Conservation (phyloP, 2,113 vertebrate genomes). For the Argyrosomus japonicus region DNA sequence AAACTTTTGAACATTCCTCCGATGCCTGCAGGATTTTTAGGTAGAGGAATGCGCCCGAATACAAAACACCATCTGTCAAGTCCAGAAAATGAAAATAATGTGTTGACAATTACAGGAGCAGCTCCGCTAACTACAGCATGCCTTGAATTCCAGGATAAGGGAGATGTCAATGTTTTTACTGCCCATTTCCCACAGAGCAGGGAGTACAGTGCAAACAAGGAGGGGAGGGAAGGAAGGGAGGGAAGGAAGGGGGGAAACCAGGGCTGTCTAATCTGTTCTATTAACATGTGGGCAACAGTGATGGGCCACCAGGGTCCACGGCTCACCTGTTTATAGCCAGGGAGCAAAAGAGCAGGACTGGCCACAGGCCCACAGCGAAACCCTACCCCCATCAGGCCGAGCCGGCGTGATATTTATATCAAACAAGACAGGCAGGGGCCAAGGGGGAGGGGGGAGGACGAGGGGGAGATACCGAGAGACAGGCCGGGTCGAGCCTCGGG, state of each 20-base stretch:
- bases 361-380: conserved; percentile 69
- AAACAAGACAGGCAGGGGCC: conserved; percentile 70
- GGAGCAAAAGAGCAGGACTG: conserved; percentile 69
- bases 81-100: conserved; percentile 65
- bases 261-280: conserved; percentile 51
- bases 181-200: conserved; percentile 46
- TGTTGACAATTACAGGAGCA: conserved; percentile 66
- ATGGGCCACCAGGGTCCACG: conserved; percentile 58
- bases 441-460: conserved; percentile 26
- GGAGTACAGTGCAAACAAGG: conserved; percentile 12
- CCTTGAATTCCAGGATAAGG: conserved; percentile 75
- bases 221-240: too few species aligned
- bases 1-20: conserved; percentile 29
- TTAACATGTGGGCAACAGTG: conserved; percentile 53
- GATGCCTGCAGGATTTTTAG: conserved; percentile 5
- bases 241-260: neutral
- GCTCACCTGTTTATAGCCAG: conserved; percentile 79
- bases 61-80: conserved; percentile 56
- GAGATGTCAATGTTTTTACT: conserved; percentile 66
- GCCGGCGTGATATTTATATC: conserved; percentile 79
- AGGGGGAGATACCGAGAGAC: conserved; percentile 45
- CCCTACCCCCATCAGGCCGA: conserved; percentile 64
- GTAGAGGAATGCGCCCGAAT: conserved; percentile 49
- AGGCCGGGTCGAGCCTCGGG: conserved; percentile 19
- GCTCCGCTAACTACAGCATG: conserved; percentile 63